Base-by-base conservation (phyloP, 2,888 invertebrate species). In the Nomada goodeniana region DNA sequence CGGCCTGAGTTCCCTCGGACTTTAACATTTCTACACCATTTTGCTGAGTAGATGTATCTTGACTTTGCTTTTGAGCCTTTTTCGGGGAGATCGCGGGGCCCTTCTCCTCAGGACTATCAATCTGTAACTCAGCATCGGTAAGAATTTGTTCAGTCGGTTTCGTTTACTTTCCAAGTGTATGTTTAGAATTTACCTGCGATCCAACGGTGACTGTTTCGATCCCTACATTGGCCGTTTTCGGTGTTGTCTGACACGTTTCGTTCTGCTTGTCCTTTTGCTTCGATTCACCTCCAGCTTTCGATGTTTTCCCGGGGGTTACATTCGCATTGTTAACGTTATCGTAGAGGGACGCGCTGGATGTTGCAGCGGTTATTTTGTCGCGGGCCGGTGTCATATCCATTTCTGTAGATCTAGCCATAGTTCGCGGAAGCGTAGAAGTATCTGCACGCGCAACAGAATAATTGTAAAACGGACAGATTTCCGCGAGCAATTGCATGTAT, bases 271-370 rank as follows among this genome's bases (percentile, higher is more conserved):
- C 95, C 91, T 94, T 94, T 91, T 94, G 91, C 77, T 93, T 89
- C 74, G 91, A 90, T 55, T 93, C 93, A 20, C 88, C 47, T 15
- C 13, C 88, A n/a, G 82, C 65, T 60, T 91, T 91, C n/a, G 88
- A 67, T 18, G 84, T 87, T 85, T 91, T 91, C 7, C 91, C 91
- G 18, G 90, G 90, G 23, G 90, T 91, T 47, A 90, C 89, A 42
- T 89, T 91, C 7, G 91, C 88, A 82, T 92, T 92, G 89, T 93
- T 93, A 53, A 98, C 98, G 93, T 98, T 98, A 94, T 98, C 98
- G 92, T 98, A 98, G 65, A 98, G 96, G 72, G 98, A 98, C 55
- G 97, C 97, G 89, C 97, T 97, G 84, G 97, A 98, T n/a, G 98
- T 97, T 70, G 97, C 97, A 44, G 97, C 96, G 67, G 97, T 96